A percentile compares a stretch with the other conserved stretches of the same genome.
Evolutionary conservation across 2,888 invertebrate genomes (phyloP).

Genomic region (Tuta absoluta): DNA sequence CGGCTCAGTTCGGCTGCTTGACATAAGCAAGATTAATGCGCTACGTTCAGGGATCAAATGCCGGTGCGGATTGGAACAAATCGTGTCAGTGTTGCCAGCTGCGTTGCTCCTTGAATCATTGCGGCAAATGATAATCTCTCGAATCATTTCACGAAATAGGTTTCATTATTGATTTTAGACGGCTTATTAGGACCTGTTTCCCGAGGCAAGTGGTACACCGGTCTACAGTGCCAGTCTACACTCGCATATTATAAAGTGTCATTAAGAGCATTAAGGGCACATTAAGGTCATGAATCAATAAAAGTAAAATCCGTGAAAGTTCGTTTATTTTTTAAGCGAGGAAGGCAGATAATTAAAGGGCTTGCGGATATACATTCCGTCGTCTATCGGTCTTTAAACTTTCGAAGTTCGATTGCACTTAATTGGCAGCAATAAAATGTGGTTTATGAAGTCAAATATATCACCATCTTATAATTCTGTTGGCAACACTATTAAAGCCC

Average conservation of each 20-base stretch:
- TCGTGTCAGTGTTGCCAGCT: not conserved
- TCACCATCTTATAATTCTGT: not conserved
- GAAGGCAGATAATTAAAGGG: not conserved
- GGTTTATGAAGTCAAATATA: constrained; percentile 1
- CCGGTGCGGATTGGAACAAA: not conserved
- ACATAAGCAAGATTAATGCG: constrained; percentile 14
- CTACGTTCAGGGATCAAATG: constrained; percentile 8
- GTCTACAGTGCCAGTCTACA: too few relatives aligned
- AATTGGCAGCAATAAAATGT: constrained; percentile 6
- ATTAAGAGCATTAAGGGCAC: constrained; percentile 3
- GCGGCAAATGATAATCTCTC: too few relatives aligned
- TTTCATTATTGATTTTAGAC: not conserved
- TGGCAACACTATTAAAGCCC: constrained; percentile 8
- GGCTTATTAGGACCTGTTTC: too few relatives aligned
- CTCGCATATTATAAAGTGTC: not conserved
- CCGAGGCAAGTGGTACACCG: too few relatives aligned
- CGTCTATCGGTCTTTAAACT: constrained; percentile 1
- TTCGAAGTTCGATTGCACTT: not conserved
- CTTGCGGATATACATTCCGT: not conserved
- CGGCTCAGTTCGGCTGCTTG: not conserved
- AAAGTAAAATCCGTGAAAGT: not conserved
- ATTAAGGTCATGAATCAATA: not conserved
- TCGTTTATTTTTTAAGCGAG: not conserved
- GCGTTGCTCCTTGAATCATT: not conserved
- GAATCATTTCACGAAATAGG: not conserved